Evolutionary conservation across 2,797 vertebrate genomes (phyloP).

Genomic region (Argyrosomus regius): DNA sequence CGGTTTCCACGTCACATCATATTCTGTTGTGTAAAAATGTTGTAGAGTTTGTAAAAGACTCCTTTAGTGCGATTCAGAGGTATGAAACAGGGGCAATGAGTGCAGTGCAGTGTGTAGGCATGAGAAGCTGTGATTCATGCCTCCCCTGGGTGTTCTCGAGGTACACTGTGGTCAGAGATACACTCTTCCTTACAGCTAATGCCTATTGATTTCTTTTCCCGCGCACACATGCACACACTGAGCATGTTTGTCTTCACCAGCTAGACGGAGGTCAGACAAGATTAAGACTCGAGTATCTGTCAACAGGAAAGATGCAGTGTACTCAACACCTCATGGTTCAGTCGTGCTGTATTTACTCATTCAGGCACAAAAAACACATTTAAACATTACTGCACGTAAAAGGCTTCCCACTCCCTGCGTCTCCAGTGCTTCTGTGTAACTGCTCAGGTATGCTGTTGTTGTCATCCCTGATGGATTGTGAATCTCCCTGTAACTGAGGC

Average conservation of each 20-base stretch:
- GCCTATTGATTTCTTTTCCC: constrained; percentile 61
- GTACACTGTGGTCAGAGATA: constrained; percentile 38
- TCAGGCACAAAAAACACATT: background rate
- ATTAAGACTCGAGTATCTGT: constrained; percentile 40
- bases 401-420: background rate
- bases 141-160: constrained; percentile 44
- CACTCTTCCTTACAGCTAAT: constrained; percentile 56
- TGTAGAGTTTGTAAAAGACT: constrained; percentile 5
- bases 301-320: background rate
- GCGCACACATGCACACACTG: constrained; percentile 31
- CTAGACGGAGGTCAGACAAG: constrained; percentile 31
- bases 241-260: constrained; percentile 18
- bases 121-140: constrained; percentile 55
- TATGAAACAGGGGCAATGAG: constrained; percentile 15
- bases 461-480: constrained; percentile 9
- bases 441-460: background rate
- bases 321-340: background rate
- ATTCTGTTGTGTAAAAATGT: background rate
- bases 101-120: constrained; percentile 14
- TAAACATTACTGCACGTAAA: background rate
- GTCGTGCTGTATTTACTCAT: background rate
- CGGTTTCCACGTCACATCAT: background rate
- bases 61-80: constrained; percentile 39
- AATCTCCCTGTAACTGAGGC: background rate
- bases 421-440: constrained; percentile 5